phyloP scores from a whole-genome alignment of 2,888 invertebrate genomes.

The Drosophila pseudotalamancana region DNA sequence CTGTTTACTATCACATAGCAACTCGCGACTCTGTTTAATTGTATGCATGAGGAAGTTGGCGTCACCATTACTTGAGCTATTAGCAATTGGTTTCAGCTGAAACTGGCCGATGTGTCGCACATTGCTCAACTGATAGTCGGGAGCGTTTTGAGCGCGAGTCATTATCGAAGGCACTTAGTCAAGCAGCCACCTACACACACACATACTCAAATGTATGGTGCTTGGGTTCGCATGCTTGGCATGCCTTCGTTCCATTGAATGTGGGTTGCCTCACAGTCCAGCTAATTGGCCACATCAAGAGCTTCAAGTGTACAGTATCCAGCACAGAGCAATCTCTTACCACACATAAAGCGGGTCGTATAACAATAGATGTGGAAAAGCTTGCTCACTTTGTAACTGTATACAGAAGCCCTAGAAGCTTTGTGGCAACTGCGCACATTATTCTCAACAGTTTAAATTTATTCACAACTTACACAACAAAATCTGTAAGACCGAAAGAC shows the following conservation, averaged over 20 bases:
- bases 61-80: conserved; percentile 53
- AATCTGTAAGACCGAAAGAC: conserved; percentile 18
- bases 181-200: conserved; percentile 23
- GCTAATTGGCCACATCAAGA: conserved; percentile 47
- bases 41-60: conserved; percentile 62
- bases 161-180: conserved; percentile 23
- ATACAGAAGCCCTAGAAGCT: conserved; percentile 61
- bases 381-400: conserved; percentile 45
- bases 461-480: conserved; percentile 29
- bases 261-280: conserved; percentile 45
- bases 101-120: conserved; percentile 9
- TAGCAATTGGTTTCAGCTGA: conserved; percentile 27
- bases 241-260: conserved; percentile 18
- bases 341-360: conserved; percentile 39
- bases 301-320: conserved; percentile 34
- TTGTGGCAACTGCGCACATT: conserved; percentile 42
- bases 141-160: conserved; percentile 7
- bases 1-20: conserved; percentile 40
- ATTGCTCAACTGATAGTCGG: conserved; percentile 15
- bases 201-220: conserved; percentile 1
- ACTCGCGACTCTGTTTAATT: conserved; percentile 6
- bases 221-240: conserved; percentile 27
- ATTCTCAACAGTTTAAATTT: conserved; percentile 22
- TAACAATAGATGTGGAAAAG: conserved; percentile 32
- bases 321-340: conserved; percentile 35